These are phyloP conservation scores for Orestias chungarensis DNA, from an alignment of 2,797 vertebrate species.

Conservation along the genomic window DNA sequence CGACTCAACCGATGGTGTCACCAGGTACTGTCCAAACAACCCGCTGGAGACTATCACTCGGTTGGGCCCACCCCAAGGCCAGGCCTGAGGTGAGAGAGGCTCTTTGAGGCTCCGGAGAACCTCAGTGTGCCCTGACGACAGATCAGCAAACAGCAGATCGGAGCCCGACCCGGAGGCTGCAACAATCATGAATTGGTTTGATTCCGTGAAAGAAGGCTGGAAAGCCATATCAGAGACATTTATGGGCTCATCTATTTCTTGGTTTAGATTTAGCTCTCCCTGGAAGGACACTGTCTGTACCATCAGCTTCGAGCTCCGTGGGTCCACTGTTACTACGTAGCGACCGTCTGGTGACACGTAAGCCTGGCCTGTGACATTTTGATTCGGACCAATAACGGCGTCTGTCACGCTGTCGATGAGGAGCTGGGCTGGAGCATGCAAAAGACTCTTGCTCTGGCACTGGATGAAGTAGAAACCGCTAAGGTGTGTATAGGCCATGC, in stretches of 20 bases:
- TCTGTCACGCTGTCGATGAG: slow-evolving; percentile 92
- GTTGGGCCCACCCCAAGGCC: slow-evolving; percentile 87
- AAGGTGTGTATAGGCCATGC: slow-evolving; percentile 93
- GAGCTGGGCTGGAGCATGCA: slow-evolving; percentile 76
- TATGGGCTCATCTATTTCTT: slow-evolving; percentile 71
- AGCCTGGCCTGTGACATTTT: slow-evolving; percentile 78
- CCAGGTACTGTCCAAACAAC: slow-evolving; percentile 92
- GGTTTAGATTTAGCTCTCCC: slow-evolving; percentile 83
- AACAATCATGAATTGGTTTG: slow-evolving; percentile 86
- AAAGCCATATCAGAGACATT: slow-evolving; percentile 88
- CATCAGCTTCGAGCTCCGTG: slow-evolving; percentile 70
- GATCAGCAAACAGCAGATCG: slow-evolving; percentile 88
- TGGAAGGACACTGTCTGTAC: slow-evolving; percentile 87
- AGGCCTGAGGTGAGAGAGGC: slow-evolving; percentile 79
- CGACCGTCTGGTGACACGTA: slow-evolving; percentile 88
- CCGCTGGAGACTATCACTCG: slow-evolving; percentile 90
- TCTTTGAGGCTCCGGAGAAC: slow-evolving; percentile 86
- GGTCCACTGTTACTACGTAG: slow-evolving; percentile 84
- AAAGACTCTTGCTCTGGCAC: slow-evolving; percentile 71
- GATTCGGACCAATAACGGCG: slow-evolving; percentile 83
- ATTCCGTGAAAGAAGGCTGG: slow-evolving; percentile 88
- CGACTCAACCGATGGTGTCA: slow-evolving; percentile 88
- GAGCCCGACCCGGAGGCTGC: slow-evolving; percentile 83
- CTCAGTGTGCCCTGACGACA: slow-evolving; percentile 83
- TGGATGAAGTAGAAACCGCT: slow-evolving; percentile 92